These are phyloP conservation scores for Neostethus bicornis DNA, from an alignment of 2,797 vertebrate genomes.

Conservation along the genomic window DNA sequence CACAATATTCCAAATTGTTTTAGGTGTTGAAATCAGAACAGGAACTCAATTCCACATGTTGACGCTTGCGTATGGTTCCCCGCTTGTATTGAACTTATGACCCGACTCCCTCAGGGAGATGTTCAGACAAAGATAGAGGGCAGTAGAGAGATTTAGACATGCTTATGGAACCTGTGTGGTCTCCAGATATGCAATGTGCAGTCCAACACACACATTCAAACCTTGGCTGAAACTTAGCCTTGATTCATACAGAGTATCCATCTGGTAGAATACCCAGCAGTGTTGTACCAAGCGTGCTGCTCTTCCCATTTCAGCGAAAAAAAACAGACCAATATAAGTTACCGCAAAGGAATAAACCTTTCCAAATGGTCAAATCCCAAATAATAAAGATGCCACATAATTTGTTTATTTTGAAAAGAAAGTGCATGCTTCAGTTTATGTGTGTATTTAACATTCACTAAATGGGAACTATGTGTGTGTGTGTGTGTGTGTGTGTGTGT, in stretches of 20 bases:
- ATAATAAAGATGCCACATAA: slow-evolving; percentile 64
- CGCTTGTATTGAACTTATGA: slow-evolving; percentile 93
- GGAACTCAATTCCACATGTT: slow-evolving; percentile 79
- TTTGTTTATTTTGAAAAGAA: slow-evolving; percentile 77
- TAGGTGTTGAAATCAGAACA: slow-evolving; percentile 68
- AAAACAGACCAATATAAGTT: slow-evolving; percentile 46
- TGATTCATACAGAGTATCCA: slow-evolving; percentile 81
- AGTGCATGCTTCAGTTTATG: slow-evolving; percentile 62
- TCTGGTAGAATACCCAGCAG: slow-evolving; percentile 81
- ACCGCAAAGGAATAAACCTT: slow-evolving; percentile 67
- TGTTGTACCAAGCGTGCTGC: slow-evolving; percentile 66
- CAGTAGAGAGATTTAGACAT: slow-evolving; percentile 92
- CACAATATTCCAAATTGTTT: slow-evolving; percentile 47
- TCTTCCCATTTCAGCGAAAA: slow-evolving; percentile 59
- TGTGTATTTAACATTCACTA: slow-evolving; percentile 76
- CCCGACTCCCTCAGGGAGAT: slow-evolving; percentile 88
- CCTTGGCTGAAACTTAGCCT: slow-evolving; percentile 77
- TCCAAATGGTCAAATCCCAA: slow-evolving; percentile 60
- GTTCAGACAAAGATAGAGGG: slow-evolving; percentile 93
- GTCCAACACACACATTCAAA: slow-evolving; percentile 84
- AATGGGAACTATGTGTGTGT: no score
- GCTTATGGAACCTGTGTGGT: slow-evolving; percentile 94
- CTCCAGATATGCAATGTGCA: slow-evolving; percentile 82
- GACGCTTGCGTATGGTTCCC: slow-evolving; percentile 84
- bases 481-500: no score